Conservation (phyloP, 2,888 invertebrate species). For the Tinea trinotella region DNA sequence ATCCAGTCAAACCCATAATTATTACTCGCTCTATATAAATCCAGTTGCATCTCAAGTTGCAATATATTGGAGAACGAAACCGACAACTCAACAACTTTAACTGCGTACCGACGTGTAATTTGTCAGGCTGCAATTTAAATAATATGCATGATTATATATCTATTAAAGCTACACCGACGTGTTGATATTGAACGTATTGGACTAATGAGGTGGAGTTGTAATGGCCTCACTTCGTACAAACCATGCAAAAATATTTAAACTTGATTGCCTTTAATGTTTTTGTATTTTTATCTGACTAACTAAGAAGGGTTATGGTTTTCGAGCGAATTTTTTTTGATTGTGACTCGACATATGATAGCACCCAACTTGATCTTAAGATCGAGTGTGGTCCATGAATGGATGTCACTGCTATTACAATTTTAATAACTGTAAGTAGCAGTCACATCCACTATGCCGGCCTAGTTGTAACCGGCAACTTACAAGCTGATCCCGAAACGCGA, state of each 20-base stretch:
- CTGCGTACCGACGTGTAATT: constrained; percentile 62
- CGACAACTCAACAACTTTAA: constrained; percentile 58
- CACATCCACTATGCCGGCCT: no score
- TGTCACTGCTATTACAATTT: no score
- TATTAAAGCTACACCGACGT: constrained; percentile 61
- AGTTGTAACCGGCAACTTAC: no score
- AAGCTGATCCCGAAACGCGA: no score
- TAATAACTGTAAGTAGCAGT: no score
- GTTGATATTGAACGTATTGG: constrained; percentile 64
- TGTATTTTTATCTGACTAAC: no score
- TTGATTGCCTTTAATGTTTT: not conserved
- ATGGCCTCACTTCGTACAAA: constrained; percentile 15
- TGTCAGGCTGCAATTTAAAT: constrained; percentile 66
- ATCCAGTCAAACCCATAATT: not conserved
- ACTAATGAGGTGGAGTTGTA: constrained; percentile 53
- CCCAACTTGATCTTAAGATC: no score
- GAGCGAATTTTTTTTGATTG: no score
- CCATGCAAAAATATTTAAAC: not conserved
- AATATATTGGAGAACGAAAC: constrained; percentile 58
- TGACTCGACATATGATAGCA: no score
- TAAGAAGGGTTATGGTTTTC: no score
- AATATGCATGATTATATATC: constrained; percentile 69
- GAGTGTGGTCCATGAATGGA: no score
- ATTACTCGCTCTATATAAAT: constrained; percentile 32
- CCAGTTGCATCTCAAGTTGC: constrained; percentile 40